Base-by-base conservation (phyloP, 2,797 vertebrate genomes). In the Myotis findleyi region DNA sequence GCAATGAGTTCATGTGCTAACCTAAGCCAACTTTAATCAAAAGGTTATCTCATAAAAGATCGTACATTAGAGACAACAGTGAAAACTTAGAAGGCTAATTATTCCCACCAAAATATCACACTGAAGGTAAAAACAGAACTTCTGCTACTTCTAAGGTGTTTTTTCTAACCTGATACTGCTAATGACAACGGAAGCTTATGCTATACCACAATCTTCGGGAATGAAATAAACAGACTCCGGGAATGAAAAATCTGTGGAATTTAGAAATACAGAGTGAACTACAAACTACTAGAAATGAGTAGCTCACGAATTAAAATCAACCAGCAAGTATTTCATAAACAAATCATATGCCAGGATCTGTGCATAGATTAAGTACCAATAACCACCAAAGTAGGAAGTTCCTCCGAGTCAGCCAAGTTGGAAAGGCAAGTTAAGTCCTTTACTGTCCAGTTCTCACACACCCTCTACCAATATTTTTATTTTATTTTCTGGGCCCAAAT, bases 101-200 rank as follows among this genome's bases (percentile, higher is more conserved):
- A 49, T 86, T 85, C 57, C 73, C 77, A 95, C 2, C 47, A 81
- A 90, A 95, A 80, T 89, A 89, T 75, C 76, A 94, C 44, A 92
- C 7, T 81, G 59, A 41, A 17, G 57, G 44, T 89, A 53, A 90
- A 96, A 91, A 92, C 2, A 55, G 13, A 92, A 91, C 41, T 87
- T 88, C 10, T 80, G 51, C 49, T 47, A 36, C 49, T 84, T 44
- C 2, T 30, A 49, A 18, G 3, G 38, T 13, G 53, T 89, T 41
- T 62, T 80, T 93, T 87, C 77, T n/a, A 88, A 71, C 25, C 71
- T 68, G 94, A 53, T 82, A 92, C 44, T 64, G 55, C 33, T 72
- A 88, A 71, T 80, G 30, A 76, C 73, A 86, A 82, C 20, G 57
- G 25, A 93, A 80, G 55, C 2, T 73, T 87, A 71, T 10, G 3